Evolutionary conservation across 2,113 vertebrate genomes (phyloP).

Genomic region (Podarcis cretensis): DNA sequence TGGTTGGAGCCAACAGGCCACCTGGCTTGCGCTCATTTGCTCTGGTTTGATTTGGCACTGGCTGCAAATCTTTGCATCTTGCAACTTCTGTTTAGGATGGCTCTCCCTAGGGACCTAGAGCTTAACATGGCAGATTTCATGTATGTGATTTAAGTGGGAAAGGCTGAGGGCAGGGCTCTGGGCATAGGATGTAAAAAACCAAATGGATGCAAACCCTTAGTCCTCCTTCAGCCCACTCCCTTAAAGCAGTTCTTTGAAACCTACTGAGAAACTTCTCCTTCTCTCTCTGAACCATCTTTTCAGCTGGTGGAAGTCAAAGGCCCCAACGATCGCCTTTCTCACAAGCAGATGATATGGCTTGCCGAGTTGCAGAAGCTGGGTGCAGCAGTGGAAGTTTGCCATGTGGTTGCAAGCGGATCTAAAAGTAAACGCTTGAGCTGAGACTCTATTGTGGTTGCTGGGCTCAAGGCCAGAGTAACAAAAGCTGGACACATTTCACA

Average conservation of each 20-base stretch:
- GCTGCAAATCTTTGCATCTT: background rate
- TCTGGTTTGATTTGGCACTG: background rate
- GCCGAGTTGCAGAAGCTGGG: conserved; percentile 88
- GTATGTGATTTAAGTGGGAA: too few relatives aligned
- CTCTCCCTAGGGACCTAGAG: too few relatives aligned
- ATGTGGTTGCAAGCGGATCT: conserved; percentile 85
- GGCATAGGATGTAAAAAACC: background rate
- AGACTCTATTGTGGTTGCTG: background rate
- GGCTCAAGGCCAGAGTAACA: background rate
- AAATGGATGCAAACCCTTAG: background rate
- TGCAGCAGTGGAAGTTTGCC: conserved; percentile 92
- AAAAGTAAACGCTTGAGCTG: conserved; percentile 76
- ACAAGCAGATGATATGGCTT: conserved; percentile 95
- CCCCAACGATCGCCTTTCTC: conserved; percentile 90
- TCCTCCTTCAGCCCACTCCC: background rate
- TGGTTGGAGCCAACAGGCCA: background rate
- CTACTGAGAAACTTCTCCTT: background rate
- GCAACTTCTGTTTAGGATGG: background rate
- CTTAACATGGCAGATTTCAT: too few relatives aligned
- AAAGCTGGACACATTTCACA: rapidly evolving
- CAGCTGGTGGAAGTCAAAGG: conserved; percentile 98
- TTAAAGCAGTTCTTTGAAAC: background rate
- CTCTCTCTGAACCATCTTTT: conserved; percentile 1
- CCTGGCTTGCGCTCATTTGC: background rate
- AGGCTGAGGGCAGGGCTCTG: too few relatives aligned